phyloP scores from a whole-genome alignment of 2,113 vertebrate genomes.

The Turdus rufiventris region DNA sequence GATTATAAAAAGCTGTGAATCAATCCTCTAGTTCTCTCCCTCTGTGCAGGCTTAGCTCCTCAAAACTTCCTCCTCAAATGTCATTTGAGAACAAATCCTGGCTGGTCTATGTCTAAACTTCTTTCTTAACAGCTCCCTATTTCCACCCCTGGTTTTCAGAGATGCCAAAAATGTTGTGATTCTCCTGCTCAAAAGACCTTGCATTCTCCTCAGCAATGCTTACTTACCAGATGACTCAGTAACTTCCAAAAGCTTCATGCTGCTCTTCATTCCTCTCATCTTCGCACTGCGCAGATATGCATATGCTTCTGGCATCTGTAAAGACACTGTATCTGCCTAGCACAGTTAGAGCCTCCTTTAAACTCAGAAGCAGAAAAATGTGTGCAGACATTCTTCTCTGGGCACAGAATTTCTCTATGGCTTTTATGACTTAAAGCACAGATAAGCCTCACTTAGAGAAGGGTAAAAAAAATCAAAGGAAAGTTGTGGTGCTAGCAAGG shows the following conservation, averaged over 20 bases:
- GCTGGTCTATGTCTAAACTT: not conserved
- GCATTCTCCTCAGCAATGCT: not conserved
- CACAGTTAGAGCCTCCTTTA: not conserved
- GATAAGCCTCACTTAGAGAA: not conserved
- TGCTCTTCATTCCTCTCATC: slow-evolving; percentile 43
- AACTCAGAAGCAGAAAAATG: not conserved
- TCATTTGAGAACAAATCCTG: not conserved
- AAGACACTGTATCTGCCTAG: slow-evolving; percentile 3
- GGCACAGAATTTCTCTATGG: not conserved
- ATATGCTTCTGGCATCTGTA: slow-evolving; percentile 46
- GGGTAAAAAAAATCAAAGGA: not conserved
- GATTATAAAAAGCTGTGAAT: not conserved
- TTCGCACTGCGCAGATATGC: not conserved
- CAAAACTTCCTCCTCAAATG: not conserved
- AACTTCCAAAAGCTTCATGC: slow-evolving; percentile 33
- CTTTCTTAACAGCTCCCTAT: not conserved
- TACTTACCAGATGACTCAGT: slow-evolving; percentile 41
- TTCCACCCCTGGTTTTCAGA: slow-evolving; percentile 7
- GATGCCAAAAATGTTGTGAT: not conserved
- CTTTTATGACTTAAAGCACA: not conserved
- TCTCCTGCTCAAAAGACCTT: not conserved
- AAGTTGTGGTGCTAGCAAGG: not conserved
- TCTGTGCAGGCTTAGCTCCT: not conserved
- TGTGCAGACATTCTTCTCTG: not conserved
- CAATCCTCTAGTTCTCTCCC: not conserved